These are phyloP conservation scores for Copidosoma aretas DNA, from an alignment of 2,888 invertebrate genomes.

Conservation along the genomic window DNA sequence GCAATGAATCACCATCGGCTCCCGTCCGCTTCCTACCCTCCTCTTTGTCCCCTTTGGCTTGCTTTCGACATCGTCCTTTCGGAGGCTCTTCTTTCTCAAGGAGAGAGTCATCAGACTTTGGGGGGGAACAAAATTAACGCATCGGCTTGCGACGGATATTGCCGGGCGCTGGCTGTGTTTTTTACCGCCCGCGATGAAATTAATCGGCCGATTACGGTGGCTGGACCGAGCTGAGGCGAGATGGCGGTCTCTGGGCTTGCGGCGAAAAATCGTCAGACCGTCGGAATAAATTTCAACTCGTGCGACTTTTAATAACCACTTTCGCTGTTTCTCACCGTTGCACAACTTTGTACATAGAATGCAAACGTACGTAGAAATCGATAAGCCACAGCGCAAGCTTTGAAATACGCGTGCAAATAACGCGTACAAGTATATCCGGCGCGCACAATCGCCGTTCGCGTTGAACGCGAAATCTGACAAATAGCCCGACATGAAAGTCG, in stretches of 20 bases:
- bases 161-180: neutral
- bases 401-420: too few species aligned
- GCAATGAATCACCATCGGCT: constrained; percentile 26
- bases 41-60: neutral
- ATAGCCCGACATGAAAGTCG: neutral
- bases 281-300: too few species aligned
- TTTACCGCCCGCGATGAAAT: constrained; percentile 2
- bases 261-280: too few species aligned
- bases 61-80: neutral
- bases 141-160: neutral
- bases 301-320: too few species aligned
- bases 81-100: neutral
- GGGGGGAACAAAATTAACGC: constrained; percentile 18
- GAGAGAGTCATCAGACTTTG: neutral
- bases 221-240: too few species aligned
- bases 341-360: too few species aligned
- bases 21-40: neutral
- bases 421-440: too few species aligned
- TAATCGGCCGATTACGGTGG: neutral
- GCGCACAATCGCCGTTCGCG: too few species aligned
- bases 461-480: neutral
- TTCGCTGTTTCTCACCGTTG: too few species aligned
- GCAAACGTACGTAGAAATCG: too few species aligned
- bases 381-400: too few species aligned
- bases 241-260: too few species aligned